Base-by-base conservation (phyloP, 2,113 vertebrate genomes). In the Vulpes ferrilata region DNA sequence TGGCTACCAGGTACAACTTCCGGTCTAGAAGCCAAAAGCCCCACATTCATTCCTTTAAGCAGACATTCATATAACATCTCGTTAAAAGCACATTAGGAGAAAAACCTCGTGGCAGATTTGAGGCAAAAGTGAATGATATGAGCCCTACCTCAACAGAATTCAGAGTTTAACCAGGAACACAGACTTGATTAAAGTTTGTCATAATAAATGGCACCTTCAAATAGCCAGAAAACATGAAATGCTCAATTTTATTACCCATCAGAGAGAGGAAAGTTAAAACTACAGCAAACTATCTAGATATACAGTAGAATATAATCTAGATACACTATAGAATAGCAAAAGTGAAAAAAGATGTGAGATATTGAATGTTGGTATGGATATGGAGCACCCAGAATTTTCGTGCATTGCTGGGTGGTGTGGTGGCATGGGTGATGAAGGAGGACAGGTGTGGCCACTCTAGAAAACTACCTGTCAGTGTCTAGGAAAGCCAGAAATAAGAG, bases 201-300 rank as follows among this genome's bases (percentile, higher is more conserved):
- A 32, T 57, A 48, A 92, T 60, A 73, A 85, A 67, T 30, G 35
- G 4, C 13, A 92, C 11, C 2, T 88, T 88, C 48, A 57, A 78
- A 71, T 48, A 35, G 35, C 55, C 55, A 84, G 64, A 30, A 88
- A 79, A 57, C 32, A 80, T 73, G 53, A 86, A 90, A 78, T 15
- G n/a, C 4, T 89, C 16, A 38, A 69, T 22, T 84, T 78, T 78
- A 93, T 38, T 89, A 86, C 51, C 13, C 22, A 79, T 8, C 19
- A 69, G 32, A 65, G 23, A 82, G 57, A 91, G 62, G 27, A 95
- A 78, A 88, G 35, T 65, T 84, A 65, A 91, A 82, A 82, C 51
- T 55, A 65, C 13, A 74, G 11, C 23, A n/a, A 93, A 94, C 91
- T 23, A 48, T 1, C 78, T 69, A n/a, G 35, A 38, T 78, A n/a